Evolutionary conservation across 2,113 vertebrate genomes (phyloP).

Genomic region (Megaceryle torquata): DNA sequence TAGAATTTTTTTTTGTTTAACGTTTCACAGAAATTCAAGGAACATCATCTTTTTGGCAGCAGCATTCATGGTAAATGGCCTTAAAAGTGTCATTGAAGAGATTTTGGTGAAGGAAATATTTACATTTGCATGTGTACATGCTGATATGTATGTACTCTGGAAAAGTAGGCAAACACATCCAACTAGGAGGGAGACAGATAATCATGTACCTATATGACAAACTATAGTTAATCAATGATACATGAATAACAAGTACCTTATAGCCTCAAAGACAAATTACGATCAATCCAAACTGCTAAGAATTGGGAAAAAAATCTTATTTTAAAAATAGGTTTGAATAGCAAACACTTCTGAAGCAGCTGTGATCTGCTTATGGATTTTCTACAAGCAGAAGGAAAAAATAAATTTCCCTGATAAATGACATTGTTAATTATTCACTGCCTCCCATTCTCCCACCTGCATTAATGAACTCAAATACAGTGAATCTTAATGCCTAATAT

Average conservation of each 20-base stretch:
- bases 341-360: not conserved
- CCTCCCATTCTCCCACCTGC: not conserved
- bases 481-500: not conserved
- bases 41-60: not conserved
- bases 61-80: not conserved
- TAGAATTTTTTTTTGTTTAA: not conserved
- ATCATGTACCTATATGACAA: not conserved
- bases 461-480: conserved; percentile 9
- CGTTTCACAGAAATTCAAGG: not conserved
- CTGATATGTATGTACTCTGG: not conserved
- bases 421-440: conserved; percentile 34
- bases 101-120: not conserved
- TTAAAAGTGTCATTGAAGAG: not conserved
- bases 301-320: not conserved
- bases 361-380: conserved; percentile 1
- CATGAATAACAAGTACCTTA: not conserved
- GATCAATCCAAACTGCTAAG: not conserved
- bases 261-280: not conserved
- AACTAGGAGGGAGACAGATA: not conserved
- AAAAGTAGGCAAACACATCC: not conserved
- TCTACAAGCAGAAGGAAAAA: not conserved
- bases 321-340: not conserved
- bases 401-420: conserved; percentile 14
- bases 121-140: not conserved
- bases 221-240: not conserved